A percentile compares a stretch with the other conserved stretches of the same genome.
These are phyloP conservation scores for Drosophila nebulosa DNA, from an alignment of 1,140 invertebrate species.

Conservation along the genomic window DNA sequence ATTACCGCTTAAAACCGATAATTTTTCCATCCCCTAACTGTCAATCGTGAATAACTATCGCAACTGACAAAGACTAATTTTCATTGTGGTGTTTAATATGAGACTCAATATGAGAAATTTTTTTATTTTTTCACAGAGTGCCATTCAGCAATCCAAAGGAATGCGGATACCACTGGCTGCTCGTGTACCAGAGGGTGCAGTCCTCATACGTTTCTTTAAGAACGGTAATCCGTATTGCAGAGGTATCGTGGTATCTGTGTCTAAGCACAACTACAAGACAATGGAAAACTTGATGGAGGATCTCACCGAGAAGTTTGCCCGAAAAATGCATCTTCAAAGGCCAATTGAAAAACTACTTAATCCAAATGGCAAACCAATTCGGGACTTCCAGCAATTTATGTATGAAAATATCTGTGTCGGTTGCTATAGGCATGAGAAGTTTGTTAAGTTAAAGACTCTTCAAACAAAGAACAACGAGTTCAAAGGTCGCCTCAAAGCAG, in stretches of 20 bases:
- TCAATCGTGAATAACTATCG: too few relatives aligned
- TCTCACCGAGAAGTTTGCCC: background rate
- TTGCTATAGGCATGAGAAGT: background rate
- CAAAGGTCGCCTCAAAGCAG: background rate
- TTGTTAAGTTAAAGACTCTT: background rate
- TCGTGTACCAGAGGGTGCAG: background rate
- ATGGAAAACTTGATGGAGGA: background rate
- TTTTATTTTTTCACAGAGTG: background rate
- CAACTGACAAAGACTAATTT: too few relatives aligned
- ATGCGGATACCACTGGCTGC: background rate
- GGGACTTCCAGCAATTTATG: background rate
- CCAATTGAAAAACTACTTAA: background rate
- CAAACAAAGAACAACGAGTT: too few relatives aligned
- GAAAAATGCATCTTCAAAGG: background rate
- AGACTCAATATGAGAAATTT: too few relatives aligned
- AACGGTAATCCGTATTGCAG: background rate
- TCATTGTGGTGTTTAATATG: too few relatives aligned
- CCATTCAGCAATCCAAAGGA: too few relatives aligned
- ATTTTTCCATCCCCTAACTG: too few relatives aligned
- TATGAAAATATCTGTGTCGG: background rate
- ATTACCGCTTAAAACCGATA: too few relatives aligned
- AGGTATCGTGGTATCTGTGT: background rate
- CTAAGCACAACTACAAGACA: background rate
- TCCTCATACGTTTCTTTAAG: background rate
- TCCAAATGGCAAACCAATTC: background rate